Conservation (phyloP, 2,797 vertebrate species). For the Propithecus deckenii region DNA sequence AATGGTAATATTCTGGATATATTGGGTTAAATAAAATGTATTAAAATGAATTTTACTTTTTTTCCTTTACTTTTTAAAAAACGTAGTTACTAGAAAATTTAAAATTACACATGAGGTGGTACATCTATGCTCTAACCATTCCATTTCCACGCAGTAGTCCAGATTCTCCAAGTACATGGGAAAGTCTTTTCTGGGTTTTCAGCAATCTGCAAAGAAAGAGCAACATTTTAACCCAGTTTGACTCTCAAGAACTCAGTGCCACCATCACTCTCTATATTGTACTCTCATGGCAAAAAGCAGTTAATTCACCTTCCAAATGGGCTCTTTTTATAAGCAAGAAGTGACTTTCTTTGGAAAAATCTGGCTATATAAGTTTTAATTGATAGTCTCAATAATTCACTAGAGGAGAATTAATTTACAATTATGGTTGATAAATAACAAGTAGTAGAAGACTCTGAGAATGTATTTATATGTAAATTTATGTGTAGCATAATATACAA, state of each 20-base stretch:
- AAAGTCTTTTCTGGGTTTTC: neutral
- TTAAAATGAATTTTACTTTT: neutral
- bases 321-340: neutral
- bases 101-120: neutral
- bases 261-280: neutral
- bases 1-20: neutral
- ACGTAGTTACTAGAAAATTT: neutral
- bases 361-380: slow-evolving; percentile 47
- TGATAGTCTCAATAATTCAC: slow-evolving; percentile 46
- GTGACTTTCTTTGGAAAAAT: slow-evolving; percentile 29
- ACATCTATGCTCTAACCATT: neutral
- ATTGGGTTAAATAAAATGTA: neutral
- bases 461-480: neutral
- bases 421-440: slow-evolving; percentile 22
- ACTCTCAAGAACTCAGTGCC: neutral
- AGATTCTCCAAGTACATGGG: neutral
- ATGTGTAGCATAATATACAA: neutral
- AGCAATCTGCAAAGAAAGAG: neutral
- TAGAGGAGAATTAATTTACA: slow-evolving; percentile 39
- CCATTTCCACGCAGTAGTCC: neutral
- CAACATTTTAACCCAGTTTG: neutral
- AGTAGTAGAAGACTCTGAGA: neutral
- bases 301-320: neutral
- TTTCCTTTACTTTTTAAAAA: neutral
- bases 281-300: neutral